Base-by-base conservation (phyloP, 2,113 vertebrate genomes). In the Pelusios castaneus region DNA sequence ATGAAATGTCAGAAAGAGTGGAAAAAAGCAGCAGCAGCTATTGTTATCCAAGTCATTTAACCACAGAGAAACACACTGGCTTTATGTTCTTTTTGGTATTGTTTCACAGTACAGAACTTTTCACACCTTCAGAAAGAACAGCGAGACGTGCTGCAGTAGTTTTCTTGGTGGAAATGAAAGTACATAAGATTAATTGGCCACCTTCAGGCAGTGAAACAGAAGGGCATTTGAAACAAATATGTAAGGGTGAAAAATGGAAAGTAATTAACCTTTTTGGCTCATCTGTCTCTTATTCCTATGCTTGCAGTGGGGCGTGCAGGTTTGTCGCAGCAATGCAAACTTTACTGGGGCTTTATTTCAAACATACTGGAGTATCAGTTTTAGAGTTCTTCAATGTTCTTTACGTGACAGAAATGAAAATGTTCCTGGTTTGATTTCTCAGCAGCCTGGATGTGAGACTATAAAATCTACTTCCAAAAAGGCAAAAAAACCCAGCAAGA, bases 201-300 rank as follows among this genome's bases (percentile, higher is more conserved):
- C 90, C 91, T 96, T 90, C 87, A 95, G 91, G 90, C 84, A 89
- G 21, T 34, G 55, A 85, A 94, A 89, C 87, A 90, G 63, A 95
- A 79, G 55, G 97, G 75, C 88, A 96, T 92, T 93, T 95, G 84
- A 95, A 97, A 97, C 86, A 97, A 97, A 96, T 86, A 91, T 92
- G 93, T 80, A 87, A 93, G 79, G 51, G 27, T 94, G 95, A 95
- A 95, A 97, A 97, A 97, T 88, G 91, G 90, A 88, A 97, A 95
- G 52, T 90, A 96, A 96, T 97, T 95, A 97, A 97, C 96, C 88
- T 97, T 95, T 94, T 76, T 84, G 90, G 91, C 89, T 97, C 9
- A 2, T 90, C 84, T 95, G 89, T 88, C 94, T 93, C 88, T 92
- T 88, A 83, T 49, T 54, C 47, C 77, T 54, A 5, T 52, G 63